Evolutionary conservation across 2,113 vertebrate species (phyloP).

Genomic region (Loxodonta africana): DNA sequence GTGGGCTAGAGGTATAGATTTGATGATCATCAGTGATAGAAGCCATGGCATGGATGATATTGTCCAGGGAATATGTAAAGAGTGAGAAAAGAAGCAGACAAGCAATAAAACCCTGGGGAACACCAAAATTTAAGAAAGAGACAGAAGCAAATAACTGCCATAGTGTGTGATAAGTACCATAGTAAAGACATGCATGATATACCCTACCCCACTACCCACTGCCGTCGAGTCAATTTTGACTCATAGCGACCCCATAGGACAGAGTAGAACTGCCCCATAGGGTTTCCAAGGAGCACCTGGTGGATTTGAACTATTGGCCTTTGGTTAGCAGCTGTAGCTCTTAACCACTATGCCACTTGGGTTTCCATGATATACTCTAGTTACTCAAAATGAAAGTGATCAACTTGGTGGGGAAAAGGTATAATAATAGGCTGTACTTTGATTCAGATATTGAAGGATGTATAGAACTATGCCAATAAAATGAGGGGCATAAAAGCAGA

Average conservation of each 20-base stretch:
- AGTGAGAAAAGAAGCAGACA: slow-evolving; percentile 19
- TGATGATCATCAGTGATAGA: not conserved
- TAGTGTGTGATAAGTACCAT: not conserved
- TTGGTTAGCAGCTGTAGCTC: too few relatives aligned
- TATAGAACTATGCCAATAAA: not conserved
- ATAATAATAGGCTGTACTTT: slow-evolving; percentile 18
- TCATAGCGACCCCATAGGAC: too few relatives aligned
- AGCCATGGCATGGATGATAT: not conserved
- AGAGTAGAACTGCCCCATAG: too few relatives aligned
- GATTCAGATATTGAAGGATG: slow-evolving; percentile 9
- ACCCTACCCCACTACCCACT: not conserved
- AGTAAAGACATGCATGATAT: slow-evolving; percentile 25
- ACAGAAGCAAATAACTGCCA: not conserved
- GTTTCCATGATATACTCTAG: not conserved
- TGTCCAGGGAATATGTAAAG: not conserved
- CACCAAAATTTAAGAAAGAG: not conserved
- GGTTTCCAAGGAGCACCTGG: too few relatives aligned
- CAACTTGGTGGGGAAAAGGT: not conserved
- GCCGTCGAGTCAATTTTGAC: too few relatives aligned
- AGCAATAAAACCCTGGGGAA: not conserved
- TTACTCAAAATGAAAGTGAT: slow-evolving; percentile 32
- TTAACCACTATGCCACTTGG: too few relatives aligned
- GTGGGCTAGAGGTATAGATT: not conserved
- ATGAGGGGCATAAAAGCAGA: not conserved
- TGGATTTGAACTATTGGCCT: too few relatives aligned